Conservation (phyloP, 1,140 invertebrate genomes). For the Drosophila bocqueti region DNA sequence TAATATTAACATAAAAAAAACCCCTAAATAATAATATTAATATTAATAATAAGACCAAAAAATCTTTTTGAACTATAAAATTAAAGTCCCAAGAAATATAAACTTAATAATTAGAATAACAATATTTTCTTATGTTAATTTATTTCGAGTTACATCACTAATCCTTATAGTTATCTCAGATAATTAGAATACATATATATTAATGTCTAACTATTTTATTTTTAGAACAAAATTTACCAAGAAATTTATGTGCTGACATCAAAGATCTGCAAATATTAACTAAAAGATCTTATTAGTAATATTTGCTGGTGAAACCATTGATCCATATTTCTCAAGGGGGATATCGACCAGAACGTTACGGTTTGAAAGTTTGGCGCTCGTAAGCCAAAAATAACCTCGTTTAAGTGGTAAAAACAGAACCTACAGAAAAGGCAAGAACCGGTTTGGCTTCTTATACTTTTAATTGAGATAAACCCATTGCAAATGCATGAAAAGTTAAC, state of each 20-base stretch:
- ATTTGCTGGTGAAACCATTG: slow-evolving; percentile 13
- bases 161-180: background rate
- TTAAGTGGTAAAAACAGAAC: slow-evolving; percentile 27
- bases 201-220: background rate
- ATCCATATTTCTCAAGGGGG: slow-evolving; percentile 23
- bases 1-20: too few species aligned
- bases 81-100: background rate
- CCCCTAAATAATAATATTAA: too few species aligned
- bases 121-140: too few species aligned
- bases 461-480: slow-evolving; percentile 6
- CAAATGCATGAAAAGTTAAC: slow-evolving; percentile 3
- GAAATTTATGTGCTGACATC: background rate
- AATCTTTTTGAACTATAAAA: background rate
- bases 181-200: background rate
- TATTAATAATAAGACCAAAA: too few species aligned
- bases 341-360: slow-evolving; percentile 33
- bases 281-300: slow-evolving; percentile 1
- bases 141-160: background rate
- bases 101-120: background rate
- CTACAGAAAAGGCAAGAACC: slow-evolving; percentile 24
- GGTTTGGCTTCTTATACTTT: slow-evolving; percentile 23
- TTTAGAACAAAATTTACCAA: background rate
- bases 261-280: background rate
- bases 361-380: slow-evolving; percentile 25
- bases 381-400: slow-evolving; percentile 41